These are phyloP conservation scores for Tortricodes alternella DNA, from an alignment of 2,888 invertebrate species.

Conservation along the genomic window DNA sequence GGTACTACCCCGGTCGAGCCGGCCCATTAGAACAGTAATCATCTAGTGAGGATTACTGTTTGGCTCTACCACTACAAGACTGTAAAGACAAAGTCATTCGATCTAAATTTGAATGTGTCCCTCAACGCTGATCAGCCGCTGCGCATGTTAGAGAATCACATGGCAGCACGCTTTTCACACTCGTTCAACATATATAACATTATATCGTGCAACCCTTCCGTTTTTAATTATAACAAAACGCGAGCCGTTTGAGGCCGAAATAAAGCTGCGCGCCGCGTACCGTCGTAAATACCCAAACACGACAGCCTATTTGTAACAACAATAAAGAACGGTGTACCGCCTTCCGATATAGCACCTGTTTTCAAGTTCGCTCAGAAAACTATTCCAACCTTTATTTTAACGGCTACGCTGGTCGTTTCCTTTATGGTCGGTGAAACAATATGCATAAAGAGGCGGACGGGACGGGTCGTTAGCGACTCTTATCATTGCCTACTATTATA, in stretches of 20 bases:
- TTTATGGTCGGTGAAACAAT: constrained; percentile 14
- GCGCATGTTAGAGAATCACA: too few relatives aligned
- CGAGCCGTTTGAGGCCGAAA: constrained; percentile 1
- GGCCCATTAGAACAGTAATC: too few relatives aligned
- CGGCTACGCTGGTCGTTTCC: constrained; percentile 9
- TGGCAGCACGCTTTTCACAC: too few relatives aligned
- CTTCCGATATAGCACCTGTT: constrained; percentile 13
- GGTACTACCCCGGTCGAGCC: too few relatives aligned
- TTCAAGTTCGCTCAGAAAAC: constrained; percentile 6
- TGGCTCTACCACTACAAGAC: too few relatives aligned
- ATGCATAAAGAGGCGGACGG: constrained; percentile 4
- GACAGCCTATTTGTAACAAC: constrained; percentile 21
- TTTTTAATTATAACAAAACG: constrained; percentile 16
- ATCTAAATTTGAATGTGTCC: too few relatives aligned
- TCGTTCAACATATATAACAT: background rate
- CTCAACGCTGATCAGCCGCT: too few relatives aligned
- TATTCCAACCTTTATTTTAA: constrained; percentile 10
- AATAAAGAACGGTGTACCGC: constrained; percentile 8
- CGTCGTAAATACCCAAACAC: background rate
- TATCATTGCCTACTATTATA: constrained; percentile 9
- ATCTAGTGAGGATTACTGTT: too few relatives aligned
- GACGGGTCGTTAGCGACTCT: constrained; percentile 12
- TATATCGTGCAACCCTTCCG: constrained; percentile 9
- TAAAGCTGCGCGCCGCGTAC: background rate
- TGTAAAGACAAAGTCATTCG: too few relatives aligned